Evolutionary conservation across 1,140 invertebrate species (phyloP).

Genomic region (Tetragonula clypearis): DNA sequence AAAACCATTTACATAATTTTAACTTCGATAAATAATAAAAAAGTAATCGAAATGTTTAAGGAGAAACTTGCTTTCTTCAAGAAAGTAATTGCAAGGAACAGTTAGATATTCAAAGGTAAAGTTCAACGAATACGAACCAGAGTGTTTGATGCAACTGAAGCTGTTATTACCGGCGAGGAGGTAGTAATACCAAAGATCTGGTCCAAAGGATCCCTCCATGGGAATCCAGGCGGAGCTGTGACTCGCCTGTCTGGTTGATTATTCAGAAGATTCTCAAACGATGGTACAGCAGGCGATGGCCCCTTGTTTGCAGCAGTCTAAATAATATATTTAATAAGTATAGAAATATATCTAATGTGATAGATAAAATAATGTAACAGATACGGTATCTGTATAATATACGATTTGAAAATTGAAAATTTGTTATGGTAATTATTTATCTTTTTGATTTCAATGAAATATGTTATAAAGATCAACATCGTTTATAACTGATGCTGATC

Average conservation of each 20-base stretch:
- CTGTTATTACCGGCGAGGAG: conserved; percentile 70
- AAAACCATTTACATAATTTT: background rate
- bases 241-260: conserved; percentile 58
- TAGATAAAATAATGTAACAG: too few relatives aligned
- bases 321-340: background rate
- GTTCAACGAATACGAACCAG: conserved; percentile 64
- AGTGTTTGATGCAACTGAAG: conserved; percentile 77
- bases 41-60: background rate
- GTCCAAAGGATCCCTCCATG: conserved; percentile 79
- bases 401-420: conserved; percentile 10
- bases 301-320: conserved; percentile 70
- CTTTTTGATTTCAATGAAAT: too few relatives aligned
- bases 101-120: background rate
- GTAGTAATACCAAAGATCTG: conserved; percentile 79
- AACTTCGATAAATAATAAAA: background rate
- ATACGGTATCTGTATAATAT: too few relatives aligned
- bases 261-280: conserved; percentile 68
- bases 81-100: background rate
- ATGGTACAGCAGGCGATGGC: conserved; percentile 53
- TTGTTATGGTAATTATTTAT: background rate
- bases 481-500: too few relatives aligned
- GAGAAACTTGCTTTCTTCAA: background rate
- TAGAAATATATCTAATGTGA: too few relatives aligned
- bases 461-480: too few relatives aligned
- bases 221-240: conserved; percentile 73